Base-by-base conservation (phyloP, 2,797 vertebrate genomes). In the Crenuchus spilurus region DNA sequence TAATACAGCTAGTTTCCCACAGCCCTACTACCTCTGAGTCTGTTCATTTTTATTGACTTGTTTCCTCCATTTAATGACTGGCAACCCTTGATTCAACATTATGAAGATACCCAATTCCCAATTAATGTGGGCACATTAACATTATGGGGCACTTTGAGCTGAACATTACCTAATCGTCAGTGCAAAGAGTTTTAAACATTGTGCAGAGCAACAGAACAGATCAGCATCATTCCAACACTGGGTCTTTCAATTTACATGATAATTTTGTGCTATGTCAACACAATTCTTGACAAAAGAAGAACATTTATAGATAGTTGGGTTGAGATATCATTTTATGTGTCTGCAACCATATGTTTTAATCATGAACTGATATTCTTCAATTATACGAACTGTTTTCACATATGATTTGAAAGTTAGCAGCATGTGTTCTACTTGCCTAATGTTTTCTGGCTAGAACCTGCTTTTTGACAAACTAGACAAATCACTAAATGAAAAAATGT, bases 401-500 rank as follows among this genome's bases (percentile, higher is more conserved):
- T 10, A 6, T 37, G 44, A 22, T 37, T 13, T 30, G 49, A 11
- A 26, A 28, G 11, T 2, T 42, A 14, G 14, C 8, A 49, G 33
- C 26, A n/a, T 33, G 16, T 33, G 48, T 57, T 67, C 4, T 41
- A 4, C 44, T 11, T 16, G 26, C 6, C 1, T 62, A 18, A 22
- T 13, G 24, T 64, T 54, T 31, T 41, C 41, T 41, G 52, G 8
- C 16, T 55, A 44, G 37, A 24, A 4, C n/a, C 37, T 46, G 48
- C 49, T 58, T 4, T 7, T 20, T 30, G n/a, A n/a, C n/a, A 10
- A 30, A 8, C 8, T 20, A 39, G 24, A 35, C 31, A 72, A 49
- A 30, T 49, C 46, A 67, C 48, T 66, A 58, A 30, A 54, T 6
- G 51, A 10, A 26, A 55, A 18, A 48, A 48, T 30, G n/a, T n/a